phyloP scores from a whole-genome alignment of 2,888 invertebrate genomes.

The Pristionchus fissidentatus region DNA sequence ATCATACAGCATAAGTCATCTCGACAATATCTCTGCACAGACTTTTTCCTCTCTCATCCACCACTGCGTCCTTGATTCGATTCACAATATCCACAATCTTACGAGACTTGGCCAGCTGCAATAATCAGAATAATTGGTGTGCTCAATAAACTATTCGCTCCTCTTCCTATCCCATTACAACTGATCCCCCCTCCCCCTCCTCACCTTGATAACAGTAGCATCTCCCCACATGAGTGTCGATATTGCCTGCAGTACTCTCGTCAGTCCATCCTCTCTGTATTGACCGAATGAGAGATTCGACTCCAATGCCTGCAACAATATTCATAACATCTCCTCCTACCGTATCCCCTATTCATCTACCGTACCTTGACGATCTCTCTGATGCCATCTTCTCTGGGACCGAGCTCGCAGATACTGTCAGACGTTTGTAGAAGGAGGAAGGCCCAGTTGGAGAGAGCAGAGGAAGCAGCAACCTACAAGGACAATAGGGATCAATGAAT shows the following conservation, averaged over 20 bases:
- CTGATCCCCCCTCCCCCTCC: background rate
- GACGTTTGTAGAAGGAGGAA: constrained; percentile 62
- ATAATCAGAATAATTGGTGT: background rate
- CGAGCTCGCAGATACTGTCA: constrained; percentile 63
- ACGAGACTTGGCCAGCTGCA: constrained; percentile 65
- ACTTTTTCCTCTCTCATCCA: constrained; percentile 64
- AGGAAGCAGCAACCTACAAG: constrained; percentile 63
- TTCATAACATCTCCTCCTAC: background rate
- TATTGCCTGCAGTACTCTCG: constrained; percentile 85
- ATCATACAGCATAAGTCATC: constrained; percentile 69
- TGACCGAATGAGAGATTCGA: constrained; percentile 55
- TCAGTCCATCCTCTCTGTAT: constrained; percentile 80
- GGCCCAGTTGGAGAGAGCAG: constrained; percentile 68
- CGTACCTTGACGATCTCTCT: constrained; percentile 62
- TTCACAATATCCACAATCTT: constrained; percentile 61
- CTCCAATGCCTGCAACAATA: constrained; percentile 53
- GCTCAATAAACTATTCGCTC: background rate
- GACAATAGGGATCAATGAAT: background rate
- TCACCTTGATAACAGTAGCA: constrained; percentile 72
- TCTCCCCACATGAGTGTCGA: constrained; percentile 82
- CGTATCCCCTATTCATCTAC: background rate
- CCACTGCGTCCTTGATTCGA: constrained; percentile 67
- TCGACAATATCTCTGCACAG: constrained; percentile 68
- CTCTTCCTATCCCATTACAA: too few relatives aligned
- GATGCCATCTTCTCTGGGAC: constrained; percentile 70